Conservation (phyloP, 2,888 invertebrate species). For the Noctuana brunneofusca region DNA sequence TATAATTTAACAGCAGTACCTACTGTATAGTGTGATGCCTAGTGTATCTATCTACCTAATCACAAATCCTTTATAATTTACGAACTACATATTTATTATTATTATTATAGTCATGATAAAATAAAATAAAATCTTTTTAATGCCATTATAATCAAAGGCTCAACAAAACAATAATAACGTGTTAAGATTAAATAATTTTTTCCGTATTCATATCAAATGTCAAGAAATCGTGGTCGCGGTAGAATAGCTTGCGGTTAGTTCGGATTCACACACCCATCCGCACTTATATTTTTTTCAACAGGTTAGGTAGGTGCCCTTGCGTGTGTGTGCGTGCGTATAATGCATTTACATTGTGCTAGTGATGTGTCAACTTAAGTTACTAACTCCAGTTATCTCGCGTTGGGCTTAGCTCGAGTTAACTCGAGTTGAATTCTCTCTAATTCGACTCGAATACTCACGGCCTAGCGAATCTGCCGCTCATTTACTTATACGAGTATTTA, state of each 20-base stretch:
- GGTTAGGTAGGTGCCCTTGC: constrained; percentile 54
- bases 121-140: not conserved
- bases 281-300: constrained; percentile 56
- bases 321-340: constrained; percentile 29
- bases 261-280: constrained; percentile 65
- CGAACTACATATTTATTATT: too few species aligned
- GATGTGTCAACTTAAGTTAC: not conserved
- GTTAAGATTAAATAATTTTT: not conserved
- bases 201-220: constrained; percentile 45
- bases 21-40: too few species aligned
- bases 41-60: too few species aligned
- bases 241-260: constrained; percentile 44
- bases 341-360: not conserved
- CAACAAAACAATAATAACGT: not conserved
- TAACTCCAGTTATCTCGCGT: not conserved
- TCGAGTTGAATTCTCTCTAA: too few species aligned
- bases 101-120: not conserved
- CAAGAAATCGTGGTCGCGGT: constrained; percentile 46
- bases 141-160: not conserved
- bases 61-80: too few species aligned
- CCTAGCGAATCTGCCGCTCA: too few species aligned
- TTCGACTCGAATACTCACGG: too few species aligned
- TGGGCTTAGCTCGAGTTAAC: too few species aligned
- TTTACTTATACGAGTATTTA: too few species aligned
- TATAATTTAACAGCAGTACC: too few species aligned